phyloP scores from a whole-genome alignment of 2,113 vertebrate genomes.

The human region GRCh38 chr18:33661501-33662000 shows the following conservation, averaged over 20 bases:
- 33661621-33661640: slow-evolving; percentile 88
- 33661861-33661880: neutral
- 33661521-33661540: slow-evolving; percentile 57
- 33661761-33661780: neutral
- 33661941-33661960: neutral
- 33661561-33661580: slow-evolving; percentile 73
- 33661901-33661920: neutral
- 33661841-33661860: neutral
- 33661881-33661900: neutral
- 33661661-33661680: slow-evolving; percentile 84
- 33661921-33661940: neutral
- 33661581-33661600: slow-evolving; percentile 79
- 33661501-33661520: slow-evolving; percentile 73
- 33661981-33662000: neutral
- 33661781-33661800: neutral
- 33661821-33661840: neutral
- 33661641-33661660: slow-evolving; percentile 86
- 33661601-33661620: slow-evolving; percentile 84
- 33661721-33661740: slow-evolving; percentile 93
- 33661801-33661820: neutral
- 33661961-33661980: neutral
- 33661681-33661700: slow-evolving; percentile 90
- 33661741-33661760: slow-evolving; percentile 52
- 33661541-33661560: slow-evolving; percentile 68
- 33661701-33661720: slow-evolving; percentile 92